Evolutionary conservation across 1,140 invertebrate species (phyloP).

Genomic region (Acromyrmex charruanus): DNA sequence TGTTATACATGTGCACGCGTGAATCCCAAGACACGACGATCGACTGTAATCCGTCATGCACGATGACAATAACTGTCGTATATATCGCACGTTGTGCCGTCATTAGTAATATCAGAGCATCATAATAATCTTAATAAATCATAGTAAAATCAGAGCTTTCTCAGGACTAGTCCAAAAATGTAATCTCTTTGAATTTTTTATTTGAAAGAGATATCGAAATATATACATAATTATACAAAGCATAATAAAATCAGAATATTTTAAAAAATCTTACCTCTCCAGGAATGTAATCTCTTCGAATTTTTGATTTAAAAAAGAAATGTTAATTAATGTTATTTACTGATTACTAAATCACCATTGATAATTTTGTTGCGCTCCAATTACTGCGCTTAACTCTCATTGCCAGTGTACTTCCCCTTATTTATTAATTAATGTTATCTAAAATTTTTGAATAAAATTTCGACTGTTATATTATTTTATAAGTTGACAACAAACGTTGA

Average conservation of each 20-base stretch:
- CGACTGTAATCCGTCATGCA: conserved; percentile 56
- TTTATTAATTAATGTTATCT: neutral
- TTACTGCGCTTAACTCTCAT: too few relatives aligned
- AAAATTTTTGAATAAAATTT: neutral
- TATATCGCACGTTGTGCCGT: conserved; percentile 13
- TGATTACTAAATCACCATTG: too few relatives aligned
- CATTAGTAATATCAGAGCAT: neutral
- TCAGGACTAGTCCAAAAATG: neutral
- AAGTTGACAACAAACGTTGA: neutral
- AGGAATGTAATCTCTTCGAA: neutral
- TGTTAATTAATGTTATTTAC: neutral
- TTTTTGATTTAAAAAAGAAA: neutral
- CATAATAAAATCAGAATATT: neutral
- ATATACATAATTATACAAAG: too few relatives aligned
- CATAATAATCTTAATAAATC: too few relatives aligned
- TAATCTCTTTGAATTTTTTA: neutral
- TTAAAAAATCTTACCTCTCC: neutral
- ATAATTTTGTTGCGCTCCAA: too few relatives aligned
- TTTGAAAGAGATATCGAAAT: neutral
- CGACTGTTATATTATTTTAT: neutral
- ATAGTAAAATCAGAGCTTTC: neutral
- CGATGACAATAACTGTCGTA: conserved; percentile 66
- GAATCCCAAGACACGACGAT: conserved; percentile 67
- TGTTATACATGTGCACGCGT: conserved; percentile 47
- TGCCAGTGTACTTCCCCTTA: too few relatives aligned